These are phyloP conservation scores for Heliangelus exortis DNA, from an alignment of 2,797 vertebrate species.

Conservation along the genomic window DNA sequence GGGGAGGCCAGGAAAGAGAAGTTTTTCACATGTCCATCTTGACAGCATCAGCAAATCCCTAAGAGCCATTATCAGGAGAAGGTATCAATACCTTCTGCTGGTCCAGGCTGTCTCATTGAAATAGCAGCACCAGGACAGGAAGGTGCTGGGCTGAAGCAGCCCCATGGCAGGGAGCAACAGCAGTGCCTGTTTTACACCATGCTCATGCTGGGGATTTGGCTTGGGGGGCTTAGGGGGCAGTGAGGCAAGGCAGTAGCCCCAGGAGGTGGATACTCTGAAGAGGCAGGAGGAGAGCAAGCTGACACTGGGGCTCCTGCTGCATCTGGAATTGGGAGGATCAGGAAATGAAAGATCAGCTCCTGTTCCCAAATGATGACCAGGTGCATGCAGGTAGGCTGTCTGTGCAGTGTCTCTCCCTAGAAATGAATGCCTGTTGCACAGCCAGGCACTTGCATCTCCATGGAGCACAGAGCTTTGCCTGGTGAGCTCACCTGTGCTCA, in stretches of 20 bases:
- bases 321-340: not conserved
- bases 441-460: not conserved
- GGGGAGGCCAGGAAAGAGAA: not conserved
- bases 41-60: not conserved
- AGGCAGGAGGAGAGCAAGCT: not conserved
- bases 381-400: not conserved
- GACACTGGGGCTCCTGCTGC: not conserved
- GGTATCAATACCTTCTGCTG: too few species aligned
- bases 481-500: not conserved
- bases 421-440: not conserved
- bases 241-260: not conserved
- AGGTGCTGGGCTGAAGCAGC: not conserved
- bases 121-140: not conserved
- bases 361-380: fast-evolving
- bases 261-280: not conserved
- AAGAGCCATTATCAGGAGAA: not conserved
- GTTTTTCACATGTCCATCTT: not conserved
- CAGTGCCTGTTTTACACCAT: not conserved
- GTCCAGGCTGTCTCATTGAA: not conserved
- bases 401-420: not conserved
- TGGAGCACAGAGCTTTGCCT: not conserved
- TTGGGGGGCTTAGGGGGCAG: not conserved
- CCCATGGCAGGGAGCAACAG: not conserved
- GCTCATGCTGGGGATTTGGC: not conserved
- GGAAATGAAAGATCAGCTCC: not conserved